Conservation (phyloP, 2,888 invertebrate genomes). For the Tipula helvola region DNA sequence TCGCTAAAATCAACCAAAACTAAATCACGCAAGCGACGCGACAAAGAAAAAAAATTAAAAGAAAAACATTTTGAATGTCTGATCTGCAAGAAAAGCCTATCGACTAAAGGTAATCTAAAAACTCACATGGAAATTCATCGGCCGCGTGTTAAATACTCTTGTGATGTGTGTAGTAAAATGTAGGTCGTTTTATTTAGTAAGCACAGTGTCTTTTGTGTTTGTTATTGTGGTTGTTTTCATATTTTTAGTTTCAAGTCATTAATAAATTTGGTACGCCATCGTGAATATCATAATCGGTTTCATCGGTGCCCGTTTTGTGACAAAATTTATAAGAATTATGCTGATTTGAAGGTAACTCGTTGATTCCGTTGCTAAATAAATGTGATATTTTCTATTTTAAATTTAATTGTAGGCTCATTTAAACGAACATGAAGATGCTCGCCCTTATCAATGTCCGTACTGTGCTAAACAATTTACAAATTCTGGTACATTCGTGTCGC, state of each 20-base stretch:
- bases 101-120: constrained; percentile 48
- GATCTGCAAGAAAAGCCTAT: constrained; percentile 47
- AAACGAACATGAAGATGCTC: constrained; percentile 61
- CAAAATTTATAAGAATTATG: constrained; percentile 60
- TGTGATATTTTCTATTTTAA: constrained; percentile 13
- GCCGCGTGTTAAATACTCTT: constrained; percentile 47
- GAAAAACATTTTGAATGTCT: constrained; percentile 37
- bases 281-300: constrained; percentile 46
- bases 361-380: not conserved
- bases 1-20: not conserved
- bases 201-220: not conserved
- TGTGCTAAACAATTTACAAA: constrained; percentile 60
- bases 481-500: constrained; percentile 62
- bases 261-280: constrained; percentile 48
- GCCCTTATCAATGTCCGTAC: constrained; percentile 60
- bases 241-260: constrained; percentile 50
- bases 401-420: constrained; percentile 48
- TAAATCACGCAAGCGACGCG: not conserved
- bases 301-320: constrained; percentile 55
- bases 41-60: not conserved
- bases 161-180: constrained; percentile 54
- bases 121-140: constrained; percentile 51
- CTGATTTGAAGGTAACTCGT: constrained; percentile 50
- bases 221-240: not conserved
- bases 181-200: constrained; percentile 23